Base-by-base conservation (phyloP, 2,888 invertebrate genomes). In the Pseudanteris insignis region DNA sequence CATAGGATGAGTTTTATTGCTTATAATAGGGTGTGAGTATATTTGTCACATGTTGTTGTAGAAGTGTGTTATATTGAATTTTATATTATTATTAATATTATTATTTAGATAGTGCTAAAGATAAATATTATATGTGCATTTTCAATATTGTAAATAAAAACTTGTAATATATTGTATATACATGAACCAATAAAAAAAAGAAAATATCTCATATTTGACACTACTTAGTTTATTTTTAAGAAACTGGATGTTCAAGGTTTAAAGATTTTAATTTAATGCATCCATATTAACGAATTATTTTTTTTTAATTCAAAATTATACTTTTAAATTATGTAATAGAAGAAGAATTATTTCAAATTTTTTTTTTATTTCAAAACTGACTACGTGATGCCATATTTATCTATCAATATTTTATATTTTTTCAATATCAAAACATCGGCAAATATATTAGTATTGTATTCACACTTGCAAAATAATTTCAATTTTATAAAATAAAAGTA, bases 161-260 rank as follows among this genome's bases (percentile, higher is more conserved):
- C 40, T 26, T 55, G 55, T 55, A 55, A 34, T 47, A 55, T 55
- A 55, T 36, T 55, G 47, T 55, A 55, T 8, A 55, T 55, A 55
- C 32, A 8, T 11, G 14, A 30, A 14, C 8, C 9, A 47, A 47
- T 41, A 34, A 55, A 54, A 25, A 48, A 46, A 15, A 36, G 34
- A 15, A 33, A 41, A 21, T 30, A 26, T 26, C n/a, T 26, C 9
- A 26, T 26, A 26, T 26, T n/a, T n/a, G n/a, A 26, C 9, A 26
- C 3, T 26, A 26, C 26, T 26, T n/a, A n/a, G n/a, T n/a, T n/a
- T n/a, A n/a, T n/a, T n/a, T n/a, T n/a, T n/a, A n/a, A n/a, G n/a
- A n/a, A n/a, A n/a, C n/a, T n/a, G n/a, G n/a, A n/a, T n/a, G n/a
- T n/a, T n/a, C n/a, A n/a, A n/a, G n/a, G n/a, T n/a, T n/a, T n/a